Evolutionary conservation across 2,888 invertebrate genomes (phyloP), one percentile per base, ranked within the genome.

Genomic region (Leptogaster cylindrica): DNA sequence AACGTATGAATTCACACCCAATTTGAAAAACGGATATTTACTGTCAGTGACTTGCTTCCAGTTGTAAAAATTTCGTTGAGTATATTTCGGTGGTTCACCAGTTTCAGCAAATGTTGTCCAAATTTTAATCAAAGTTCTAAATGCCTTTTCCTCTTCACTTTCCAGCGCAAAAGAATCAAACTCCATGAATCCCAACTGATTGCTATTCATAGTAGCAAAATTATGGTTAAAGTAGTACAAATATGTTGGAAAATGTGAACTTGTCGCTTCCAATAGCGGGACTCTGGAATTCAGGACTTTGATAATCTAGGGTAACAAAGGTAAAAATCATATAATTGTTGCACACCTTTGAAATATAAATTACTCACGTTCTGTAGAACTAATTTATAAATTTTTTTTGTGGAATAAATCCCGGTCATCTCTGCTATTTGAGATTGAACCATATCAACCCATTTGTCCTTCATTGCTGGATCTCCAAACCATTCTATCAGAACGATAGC

Each of bases 101-200:
- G 36, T 58, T 23, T 58, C 39, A 23, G 58, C 58, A n/a, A 58
- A 58, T 16, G n/a, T 12, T 4, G 41, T 23, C 58, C 58, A 58
- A 39, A 58, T 58, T 16, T 58, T 41, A 3, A 58, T 25, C 10
- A 58, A 20, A 2, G 25, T 41, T 14, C 25, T 58, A 7, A 58
- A 58, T 10, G 58, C 23, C 10, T 39, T 58, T 2, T 12, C 36
- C 3, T 41, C 58, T 20, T 8, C 20, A 25, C 58, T 58, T 25
- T 41, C 41, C 2, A 1, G 3, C 1, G 23, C 39, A 14, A 14
- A 41, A 14, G 20, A 25, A 1, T 58, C 58, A 3, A 58, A n/a
- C 8, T 58, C 39, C 25, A 58, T 58, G 7, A 58, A 58, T 23
- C 58, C 58, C 5, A 58, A n/a, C 16, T 58, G 58, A 39, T 58